A percentile compares a stretch with the other conserved stretches of the same genome.
phyloP scores from a whole-genome alignment of 2,888 invertebrate genomes.

The Orthosia cruda region DNA sequence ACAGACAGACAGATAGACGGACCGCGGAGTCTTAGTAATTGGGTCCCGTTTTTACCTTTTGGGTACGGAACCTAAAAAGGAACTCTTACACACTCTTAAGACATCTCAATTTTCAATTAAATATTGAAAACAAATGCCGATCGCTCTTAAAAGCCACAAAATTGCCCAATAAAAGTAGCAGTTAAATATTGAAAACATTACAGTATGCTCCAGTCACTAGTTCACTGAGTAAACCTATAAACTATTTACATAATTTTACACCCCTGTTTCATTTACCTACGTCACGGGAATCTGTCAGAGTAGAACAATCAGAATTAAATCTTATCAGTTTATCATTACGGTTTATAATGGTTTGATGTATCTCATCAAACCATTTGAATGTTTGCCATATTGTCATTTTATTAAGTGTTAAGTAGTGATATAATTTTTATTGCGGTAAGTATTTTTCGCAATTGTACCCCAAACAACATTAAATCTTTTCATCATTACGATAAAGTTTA shows the following conservation, averaged over 20 bases:
- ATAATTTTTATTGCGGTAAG: slow-evolving; percentile 22
- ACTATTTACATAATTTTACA: slow-evolving; percentile 50
- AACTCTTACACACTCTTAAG: too few species aligned
- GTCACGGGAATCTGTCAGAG: neutral
- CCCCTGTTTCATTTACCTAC: slow-evolving; percentile 29
- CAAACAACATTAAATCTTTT: slow-evolving; percentile 17
- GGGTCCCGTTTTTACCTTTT: too few species aligned
- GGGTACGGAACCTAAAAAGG: too few species aligned
- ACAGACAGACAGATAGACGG: too few species aligned
- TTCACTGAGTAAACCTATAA: slow-evolving; percentile 7
- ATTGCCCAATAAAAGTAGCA: neutral
- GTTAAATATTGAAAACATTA: too few species aligned
- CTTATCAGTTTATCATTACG: slow-evolving; percentile 9
- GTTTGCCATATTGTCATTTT: slow-evolving; percentile 23
- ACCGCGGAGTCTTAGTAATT: too few species aligned
- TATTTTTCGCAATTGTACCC: slow-evolving; percentile 1
- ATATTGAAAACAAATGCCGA: neutral
- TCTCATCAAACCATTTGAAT: too few species aligned
- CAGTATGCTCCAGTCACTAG: slow-evolving; percentile 1
- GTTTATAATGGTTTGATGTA: slow-evolving; percentile 22
- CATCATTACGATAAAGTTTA: slow-evolving; percentile 41
- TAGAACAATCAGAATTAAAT: slow-evolving; percentile 29
- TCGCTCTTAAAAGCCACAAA: neutral
- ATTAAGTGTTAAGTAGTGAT: slow-evolving; percentile 37
- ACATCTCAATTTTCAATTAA: neutral